These are phyloP conservation scores for Parazoanthus atlanticus DNA, from an alignment of 92 coral and sea anemone species.

Conservation along the genomic window DNA sequence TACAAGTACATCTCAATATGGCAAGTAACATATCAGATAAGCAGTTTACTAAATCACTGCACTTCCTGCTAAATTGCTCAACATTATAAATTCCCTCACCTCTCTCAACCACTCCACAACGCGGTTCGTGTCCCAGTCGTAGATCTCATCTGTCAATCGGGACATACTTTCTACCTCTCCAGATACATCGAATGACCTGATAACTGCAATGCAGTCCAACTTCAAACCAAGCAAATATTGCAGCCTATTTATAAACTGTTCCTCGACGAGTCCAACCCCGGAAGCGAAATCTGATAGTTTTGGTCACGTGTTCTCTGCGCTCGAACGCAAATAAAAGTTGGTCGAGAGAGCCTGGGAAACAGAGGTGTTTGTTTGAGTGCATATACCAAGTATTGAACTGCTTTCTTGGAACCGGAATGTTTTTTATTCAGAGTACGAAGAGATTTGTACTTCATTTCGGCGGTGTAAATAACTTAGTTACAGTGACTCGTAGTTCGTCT, in stretches of 20 bases:
- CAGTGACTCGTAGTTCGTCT: neutral
- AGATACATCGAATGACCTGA: neutral
- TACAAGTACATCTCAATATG: neutral
- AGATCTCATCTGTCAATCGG: conserved; percentile 24
- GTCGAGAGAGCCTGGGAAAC: neutral
- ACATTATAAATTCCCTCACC: neutral
- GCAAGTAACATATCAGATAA: neutral
- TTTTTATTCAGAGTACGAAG: neutral
- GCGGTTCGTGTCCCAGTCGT: conserved; percentile 31
- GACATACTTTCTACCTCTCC: conserved; percentile 25
- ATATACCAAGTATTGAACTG: neutral
- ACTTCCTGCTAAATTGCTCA: conserved; percentile 32
- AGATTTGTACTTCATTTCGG: neutral
- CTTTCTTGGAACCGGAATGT: no score
- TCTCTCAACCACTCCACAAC: conserved; percentile 30
- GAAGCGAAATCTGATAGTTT: neutral
- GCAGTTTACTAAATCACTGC: neutral
- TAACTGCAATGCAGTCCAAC: neutral
- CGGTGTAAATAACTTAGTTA: neutral
- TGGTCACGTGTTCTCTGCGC: conserved; percentile 9
- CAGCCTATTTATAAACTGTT: neutral
- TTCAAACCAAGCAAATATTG: neutral
- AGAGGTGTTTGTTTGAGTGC: neutral
- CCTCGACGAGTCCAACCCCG: neutral
- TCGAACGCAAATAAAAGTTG: neutral